Evolutionary conservation across 2,113 vertebrate species (phyloP).

Genomic region (Formicarius rufipectus): DNA sequence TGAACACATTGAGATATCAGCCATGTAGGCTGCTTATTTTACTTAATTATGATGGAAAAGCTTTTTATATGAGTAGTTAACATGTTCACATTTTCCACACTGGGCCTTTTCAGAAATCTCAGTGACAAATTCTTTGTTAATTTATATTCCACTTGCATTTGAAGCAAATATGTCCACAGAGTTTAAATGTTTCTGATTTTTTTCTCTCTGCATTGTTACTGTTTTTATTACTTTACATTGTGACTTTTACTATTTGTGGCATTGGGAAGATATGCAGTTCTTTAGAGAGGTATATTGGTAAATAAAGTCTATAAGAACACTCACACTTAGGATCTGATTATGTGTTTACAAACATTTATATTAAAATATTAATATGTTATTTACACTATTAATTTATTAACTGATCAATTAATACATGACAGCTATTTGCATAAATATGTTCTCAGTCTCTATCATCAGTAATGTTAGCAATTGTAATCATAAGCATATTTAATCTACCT

Average conservation of each 20-base stretch:
- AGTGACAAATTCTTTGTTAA: background rate
- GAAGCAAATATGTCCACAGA: background rate
- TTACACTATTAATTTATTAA: conserved; percentile 8
- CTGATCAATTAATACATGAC: background rate
- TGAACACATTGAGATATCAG: conserved; percentile 46
- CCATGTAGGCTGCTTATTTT: background rate
- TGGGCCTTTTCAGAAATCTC: background rate
- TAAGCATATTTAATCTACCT: background rate
- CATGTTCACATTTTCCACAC: background rate
- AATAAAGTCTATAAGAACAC: background rate
- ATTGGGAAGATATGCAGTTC: background rate
- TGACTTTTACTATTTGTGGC: background rate
- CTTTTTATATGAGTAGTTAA: background rate
- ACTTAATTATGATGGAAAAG: conserved; percentile 5
- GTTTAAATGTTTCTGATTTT: background rate
- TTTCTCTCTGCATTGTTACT: background rate
- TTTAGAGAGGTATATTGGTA: background rate
- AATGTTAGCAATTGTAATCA: background rate
- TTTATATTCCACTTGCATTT: background rate
- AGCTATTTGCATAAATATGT: conserved; percentile 12
- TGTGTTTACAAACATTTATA: background rate
- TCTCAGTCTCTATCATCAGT: background rate
- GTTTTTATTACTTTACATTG: background rate
- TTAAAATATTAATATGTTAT: background rate
- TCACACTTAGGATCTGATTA: background rate